These are phyloP conservation scores for Phymorhynchus buccinoides DNA, from an alignment of 1,140 invertebrate species.

Conservation along the genomic window DNA sequence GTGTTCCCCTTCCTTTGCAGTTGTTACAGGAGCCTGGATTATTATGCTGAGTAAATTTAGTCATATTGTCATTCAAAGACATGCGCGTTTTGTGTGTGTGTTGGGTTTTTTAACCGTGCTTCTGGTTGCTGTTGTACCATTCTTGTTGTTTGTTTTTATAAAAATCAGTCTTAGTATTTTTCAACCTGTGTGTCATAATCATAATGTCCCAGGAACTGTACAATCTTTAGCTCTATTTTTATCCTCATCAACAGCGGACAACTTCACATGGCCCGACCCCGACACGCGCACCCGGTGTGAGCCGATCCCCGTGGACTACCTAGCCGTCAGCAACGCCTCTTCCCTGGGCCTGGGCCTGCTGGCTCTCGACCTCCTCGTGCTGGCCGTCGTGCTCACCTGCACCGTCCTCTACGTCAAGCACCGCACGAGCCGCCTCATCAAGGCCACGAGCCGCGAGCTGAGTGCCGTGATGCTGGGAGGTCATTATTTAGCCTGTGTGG, in stretches of 20 bases:
- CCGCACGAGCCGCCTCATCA: slow-evolving; percentile 58
- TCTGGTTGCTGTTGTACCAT: too few species aligned
- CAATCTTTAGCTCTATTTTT: too few species aligned
- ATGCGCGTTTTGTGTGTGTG: too few species aligned
- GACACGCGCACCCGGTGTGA: slow-evolving; percentile 75
- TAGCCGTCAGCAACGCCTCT: slow-evolving; percentile 40
- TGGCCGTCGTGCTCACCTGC: slow-evolving; percentile 22
- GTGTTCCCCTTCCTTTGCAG: too few species aligned
- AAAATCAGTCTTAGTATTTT: too few species aligned
- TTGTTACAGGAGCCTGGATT: too few species aligned
- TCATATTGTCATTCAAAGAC: too few species aligned
- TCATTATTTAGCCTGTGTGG: slow-evolving; percentile 51
- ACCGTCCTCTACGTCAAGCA: slow-evolving; percentile 23
- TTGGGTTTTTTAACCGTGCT: too few species aligned
- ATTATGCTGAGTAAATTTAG: too few species aligned
- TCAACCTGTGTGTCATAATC: too few species aligned
- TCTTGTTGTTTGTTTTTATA: too few species aligned
- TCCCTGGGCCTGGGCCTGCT: slow-evolving; percentile 74
- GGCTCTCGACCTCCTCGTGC: slow-evolving; percentile 71
- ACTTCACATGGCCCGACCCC: slow-evolving; percentile 66
- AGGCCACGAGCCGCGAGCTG: slow-evolving; percentile 61
- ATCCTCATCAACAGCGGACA: slow-evolving; percentile 39
- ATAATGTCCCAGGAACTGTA: too few species aligned
- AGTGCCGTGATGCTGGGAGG: slow-evolving; percentile 61
- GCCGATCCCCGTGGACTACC: slow-evolving; percentile 55